Base-by-base conservation (phyloP, 2,113 vertebrate species). In the Pogona vitticeps region DNA sequence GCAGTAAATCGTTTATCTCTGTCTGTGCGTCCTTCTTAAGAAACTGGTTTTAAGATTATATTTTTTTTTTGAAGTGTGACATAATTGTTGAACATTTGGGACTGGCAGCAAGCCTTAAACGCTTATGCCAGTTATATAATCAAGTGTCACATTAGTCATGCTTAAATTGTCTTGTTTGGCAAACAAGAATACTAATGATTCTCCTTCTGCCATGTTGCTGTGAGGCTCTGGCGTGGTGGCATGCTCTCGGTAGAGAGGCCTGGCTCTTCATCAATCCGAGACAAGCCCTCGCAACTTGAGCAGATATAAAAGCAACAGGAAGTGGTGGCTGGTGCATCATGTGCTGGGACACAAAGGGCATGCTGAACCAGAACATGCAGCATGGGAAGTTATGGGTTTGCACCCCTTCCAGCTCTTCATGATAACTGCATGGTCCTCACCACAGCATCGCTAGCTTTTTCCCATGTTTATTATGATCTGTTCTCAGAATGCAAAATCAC, bases 121-220 rank as follows among this genome's bases (percentile, higher is more conserved):
- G 15, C 77, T 71, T 71, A n/a, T 80, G 76, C 36, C 85, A 72
- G 38, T 86, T 80, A 71, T 46, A 86, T 80, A 61, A 71, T 80
- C 67, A 68, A 86, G 56, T n/a, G 77, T 3, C 14, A 13, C 56
- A 61, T 79, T 72, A 80, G 67, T 86, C 68, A 80, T 80, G 72
- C 46, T 79, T 71, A 78, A 70, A 70, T 38, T 70, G 52, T 61
- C 56, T 42, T 72, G 76, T 72, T 86, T 80, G 77, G 85, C 67
- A 86, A 86, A 80, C 76, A 86, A 59, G 85, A 59, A 80, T 72
- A 72, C 77, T 79, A 80, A 86, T 71, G 67, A 72, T 33, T 86
- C 12, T 42, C 52, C 28, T 17, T 70, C 52, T 71, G 36, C 21
- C 65, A 58, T 31, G 46, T 76, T 79, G 33, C 28, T 38, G 21